These are phyloP conservation scores for Chironomus striatipennis DNA, from an alignment of 1,140 invertebrate species.

Conservation along the genomic window DNA sequence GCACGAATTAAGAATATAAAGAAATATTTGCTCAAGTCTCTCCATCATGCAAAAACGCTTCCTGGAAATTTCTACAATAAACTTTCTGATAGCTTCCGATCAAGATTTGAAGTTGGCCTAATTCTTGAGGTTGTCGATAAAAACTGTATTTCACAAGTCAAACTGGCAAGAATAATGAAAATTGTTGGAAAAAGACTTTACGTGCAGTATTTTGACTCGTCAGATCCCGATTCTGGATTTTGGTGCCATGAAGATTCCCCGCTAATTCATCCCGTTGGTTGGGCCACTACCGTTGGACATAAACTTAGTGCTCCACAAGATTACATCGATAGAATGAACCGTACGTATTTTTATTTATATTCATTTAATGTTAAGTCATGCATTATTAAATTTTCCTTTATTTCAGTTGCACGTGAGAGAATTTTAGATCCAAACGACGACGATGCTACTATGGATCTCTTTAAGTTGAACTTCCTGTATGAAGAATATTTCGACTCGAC, in stretches of 20 bases:
- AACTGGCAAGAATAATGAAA: conserved; percentile 78
- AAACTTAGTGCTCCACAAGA: conserved; percentile 69
- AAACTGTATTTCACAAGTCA: conserved; percentile 87
- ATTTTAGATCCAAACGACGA: conserved; percentile 44
- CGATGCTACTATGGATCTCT: conserved; percentile 67
- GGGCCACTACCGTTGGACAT: conserved; percentile 83
- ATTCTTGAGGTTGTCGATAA: conserved; percentile 93
- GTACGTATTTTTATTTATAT: conserved; percentile 28
- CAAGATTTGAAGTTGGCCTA: conserved; percentile 70
- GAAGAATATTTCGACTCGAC: conserved; percentile 35
- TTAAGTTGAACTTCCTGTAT: conserved; percentile 47
- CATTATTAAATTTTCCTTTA: not conserved
- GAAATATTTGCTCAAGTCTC: conserved; percentile 79
- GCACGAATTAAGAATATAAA: conserved; percentile 94
- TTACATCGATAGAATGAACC: conserved; percentile 58
- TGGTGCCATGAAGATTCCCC: conserved; percentile 95
- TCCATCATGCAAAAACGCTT: conserved; percentile 86
- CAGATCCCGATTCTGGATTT: conserved; percentile 73
- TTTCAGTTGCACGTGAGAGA: conserved; percentile 36
- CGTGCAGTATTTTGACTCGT: conserved; percentile 80
- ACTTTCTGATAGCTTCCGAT: conserved; percentile 72
- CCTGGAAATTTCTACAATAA: conserved; percentile 87
- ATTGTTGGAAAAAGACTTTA: conserved; percentile 86
- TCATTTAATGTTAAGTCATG: not conserved
- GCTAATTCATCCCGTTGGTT: conserved; percentile 90